phyloP scores from a whole-genome alignment of 2,113 vertebrate genomes.

The Malurus melanocephalus region DNA sequence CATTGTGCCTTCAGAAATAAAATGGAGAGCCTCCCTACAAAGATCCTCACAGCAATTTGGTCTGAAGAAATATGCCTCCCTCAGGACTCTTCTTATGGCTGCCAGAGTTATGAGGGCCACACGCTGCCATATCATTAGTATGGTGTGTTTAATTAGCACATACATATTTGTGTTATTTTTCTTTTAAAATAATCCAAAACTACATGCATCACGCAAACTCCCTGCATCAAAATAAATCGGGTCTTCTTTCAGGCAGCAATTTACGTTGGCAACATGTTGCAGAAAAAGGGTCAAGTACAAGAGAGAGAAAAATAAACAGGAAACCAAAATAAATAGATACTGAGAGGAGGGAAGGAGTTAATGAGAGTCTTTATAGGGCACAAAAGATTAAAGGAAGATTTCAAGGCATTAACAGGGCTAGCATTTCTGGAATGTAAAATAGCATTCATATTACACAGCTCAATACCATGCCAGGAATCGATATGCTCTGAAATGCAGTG shows the following conservation, averaged over 20 bases:
- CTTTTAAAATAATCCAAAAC: not conserved
- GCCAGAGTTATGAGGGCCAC: not conserved
- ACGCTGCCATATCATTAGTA: not conserved
- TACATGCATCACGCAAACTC: not conserved
- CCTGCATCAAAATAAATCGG: not conserved
- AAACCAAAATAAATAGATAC: not conserved
- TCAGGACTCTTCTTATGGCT: not conserved
- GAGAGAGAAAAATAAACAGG: not conserved
- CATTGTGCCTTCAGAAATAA: not conserved
- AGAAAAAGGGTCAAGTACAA: not conserved
- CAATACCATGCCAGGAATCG: not conserved
- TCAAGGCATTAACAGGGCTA: not conserved
- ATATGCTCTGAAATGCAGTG: slow-evolving; percentile 4
- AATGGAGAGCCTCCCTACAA: not conserved
- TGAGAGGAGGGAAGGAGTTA: not conserved
- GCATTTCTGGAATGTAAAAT: slow-evolving; percentile 28
- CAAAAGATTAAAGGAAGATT: not conserved
- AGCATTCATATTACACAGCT: not conserved
- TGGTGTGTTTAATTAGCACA: not conserved
- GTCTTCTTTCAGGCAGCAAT: not conserved
- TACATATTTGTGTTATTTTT: not conserved
- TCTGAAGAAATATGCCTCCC: slow-evolving; percentile 12
- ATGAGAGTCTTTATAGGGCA: not conserved
- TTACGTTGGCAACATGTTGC: not conserved
- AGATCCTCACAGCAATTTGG: not conserved